phyloP scores from a whole-genome alignment of 2,797 vertebrate species.

The Sebastes glaucus region DNA sequence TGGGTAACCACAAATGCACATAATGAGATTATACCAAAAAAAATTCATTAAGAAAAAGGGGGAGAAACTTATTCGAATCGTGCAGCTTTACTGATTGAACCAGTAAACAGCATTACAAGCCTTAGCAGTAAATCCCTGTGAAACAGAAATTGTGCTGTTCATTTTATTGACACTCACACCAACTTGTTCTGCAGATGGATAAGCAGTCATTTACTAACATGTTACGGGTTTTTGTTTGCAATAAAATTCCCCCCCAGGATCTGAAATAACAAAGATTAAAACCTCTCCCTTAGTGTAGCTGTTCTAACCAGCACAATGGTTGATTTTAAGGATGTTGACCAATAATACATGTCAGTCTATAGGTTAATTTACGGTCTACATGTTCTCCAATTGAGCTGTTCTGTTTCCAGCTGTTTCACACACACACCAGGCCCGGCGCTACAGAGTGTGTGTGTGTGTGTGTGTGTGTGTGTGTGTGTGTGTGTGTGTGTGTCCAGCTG shows the following conservation, averaged over 20 bases:
- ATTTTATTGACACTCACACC: conserved; percentile 17
- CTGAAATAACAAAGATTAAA: not conserved
- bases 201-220: not conserved
- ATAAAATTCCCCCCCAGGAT: not conserved
- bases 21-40: conserved; percentile 71
- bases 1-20: conserved; percentile 63
- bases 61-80: conserved; percentile 50
- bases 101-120: conserved; percentile 43
- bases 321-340: too few relatives aligned
- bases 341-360: too few relatives aligned
- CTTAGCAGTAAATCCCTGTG: conserved; percentile 23
- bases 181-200: conserved; percentile 4
- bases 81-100: conserved; percentile 38
- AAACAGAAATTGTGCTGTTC: conserved; percentile 13
- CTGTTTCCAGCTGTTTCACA: too few relatives aligned
- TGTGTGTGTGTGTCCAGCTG: too few relatives aligned
- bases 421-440: too few relatives aligned
- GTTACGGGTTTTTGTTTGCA: not conserved
- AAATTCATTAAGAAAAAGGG: conserved; percentile 66
- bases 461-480: too few relatives aligned
- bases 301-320: not conserved
- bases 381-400: too few relatives aligned
- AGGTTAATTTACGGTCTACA: too few relatives aligned
- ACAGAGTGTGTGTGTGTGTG: too few relatives aligned
- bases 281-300: not conserved